A percentile compares a stretch with the other conserved stretches of the same genome.
These are phyloP conservation scores for Capreolus pygargus DNA, from an alignment of 2,113 vertebrate species.

Conservation along the genomic window DNA sequence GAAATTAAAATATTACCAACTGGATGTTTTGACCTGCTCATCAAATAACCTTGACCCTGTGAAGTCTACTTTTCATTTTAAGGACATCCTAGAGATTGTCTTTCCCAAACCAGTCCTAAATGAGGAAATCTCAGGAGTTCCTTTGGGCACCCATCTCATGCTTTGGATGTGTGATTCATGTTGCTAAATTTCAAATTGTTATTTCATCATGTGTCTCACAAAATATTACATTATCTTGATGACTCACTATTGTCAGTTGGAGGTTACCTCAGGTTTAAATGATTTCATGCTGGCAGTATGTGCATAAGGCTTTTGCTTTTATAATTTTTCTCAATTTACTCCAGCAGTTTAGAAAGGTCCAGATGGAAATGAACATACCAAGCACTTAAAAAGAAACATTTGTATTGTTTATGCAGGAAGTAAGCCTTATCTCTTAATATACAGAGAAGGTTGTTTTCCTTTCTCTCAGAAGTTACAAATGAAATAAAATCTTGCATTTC, in stretches of 20 bases:
- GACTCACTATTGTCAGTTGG: conserved; percentile 58
- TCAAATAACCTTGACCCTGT: neutral
- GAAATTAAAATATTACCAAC: conserved; percentile 55
- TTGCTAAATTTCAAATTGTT: conserved; percentile 45
- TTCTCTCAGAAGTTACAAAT: conserved; percentile 63
- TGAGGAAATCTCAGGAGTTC: neutral
- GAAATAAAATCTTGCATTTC: conserved; percentile 70
- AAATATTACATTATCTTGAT: conserved; percentile 53
- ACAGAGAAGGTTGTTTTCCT: conserved; percentile 52
- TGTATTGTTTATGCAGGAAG: conserved; percentile 68
- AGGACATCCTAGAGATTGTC: neutral
- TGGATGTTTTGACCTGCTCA: conserved; percentile 1
- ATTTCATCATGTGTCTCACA: conserved; percentile 31
- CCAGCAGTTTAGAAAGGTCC: conserved; percentile 56
- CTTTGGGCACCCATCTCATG: neutral
- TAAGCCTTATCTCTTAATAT: conserved; percentile 56
- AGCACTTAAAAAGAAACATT: conserved; percentile 74
- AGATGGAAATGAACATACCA: conserved; percentile 70
- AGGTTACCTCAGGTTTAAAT: conserved; percentile 67
- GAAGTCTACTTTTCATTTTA: neutral
- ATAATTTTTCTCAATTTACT: conserved; percentile 80
- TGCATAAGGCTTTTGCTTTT: conserved; percentile 51
- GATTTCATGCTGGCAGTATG: conserved; percentile 57
- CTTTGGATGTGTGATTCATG: conserved; percentile 29
- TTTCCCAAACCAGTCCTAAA: neutral